Conservation (phyloP, 2,797 vertebrate species). For the Bothrops alternatus region DNA sequence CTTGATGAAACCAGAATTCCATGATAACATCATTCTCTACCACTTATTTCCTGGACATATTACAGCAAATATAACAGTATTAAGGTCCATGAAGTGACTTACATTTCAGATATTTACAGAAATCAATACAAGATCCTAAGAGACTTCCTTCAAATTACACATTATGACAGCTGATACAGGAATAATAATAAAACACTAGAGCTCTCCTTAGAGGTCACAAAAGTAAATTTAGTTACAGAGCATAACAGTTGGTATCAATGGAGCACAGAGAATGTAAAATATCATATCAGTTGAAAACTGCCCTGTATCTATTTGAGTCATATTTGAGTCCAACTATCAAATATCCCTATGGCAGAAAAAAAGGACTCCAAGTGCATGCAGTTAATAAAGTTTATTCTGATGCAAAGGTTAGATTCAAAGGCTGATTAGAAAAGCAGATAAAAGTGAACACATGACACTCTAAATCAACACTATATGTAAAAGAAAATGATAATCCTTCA, state of each 20-base stretch:
- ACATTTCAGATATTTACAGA: neutral
- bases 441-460: neutral
- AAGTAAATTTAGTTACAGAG: slow-evolving; percentile 46
- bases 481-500: neutral
- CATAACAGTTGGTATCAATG: slow-evolving; percentile 33
- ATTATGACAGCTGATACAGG: slow-evolving; percentile 46
- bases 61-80: neutral
- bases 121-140: neutral
- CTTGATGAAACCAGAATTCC: too few species aligned
- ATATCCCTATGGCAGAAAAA: neutral
- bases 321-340: too few species aligned
- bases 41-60: neutral
- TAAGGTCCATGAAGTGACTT: neutral
- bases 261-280: neutral
- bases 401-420: neutral
- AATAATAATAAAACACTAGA: slow-evolving; percentile 27
- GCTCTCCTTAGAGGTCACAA: slow-evolving; percentile 37
- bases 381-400: neutral
- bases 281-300: neutral
- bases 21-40: neutral
- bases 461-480: neutral
- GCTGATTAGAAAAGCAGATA: neutral
- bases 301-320: neutral
- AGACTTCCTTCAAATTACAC: neutral
- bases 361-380: neutral